Evolutionary conservation across 2,797 vertebrate species (phyloP).

Genomic region (Poecilia gillii): DNA sequence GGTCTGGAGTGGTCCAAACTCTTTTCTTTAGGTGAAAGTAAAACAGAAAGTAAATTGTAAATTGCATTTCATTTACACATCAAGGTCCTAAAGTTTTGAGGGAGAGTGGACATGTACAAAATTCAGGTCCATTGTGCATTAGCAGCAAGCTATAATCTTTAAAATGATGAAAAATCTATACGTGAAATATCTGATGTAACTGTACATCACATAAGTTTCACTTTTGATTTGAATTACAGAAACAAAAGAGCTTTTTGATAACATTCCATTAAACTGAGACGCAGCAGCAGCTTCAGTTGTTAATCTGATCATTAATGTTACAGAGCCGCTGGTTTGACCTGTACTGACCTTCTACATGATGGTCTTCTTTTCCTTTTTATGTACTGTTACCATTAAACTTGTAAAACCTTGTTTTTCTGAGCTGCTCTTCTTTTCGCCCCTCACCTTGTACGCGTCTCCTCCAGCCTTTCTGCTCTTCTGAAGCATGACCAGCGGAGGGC

Average conservation of each 20-base stretch:
- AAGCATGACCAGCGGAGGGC: conserved; percentile 74
- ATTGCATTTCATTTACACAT: not conserved
- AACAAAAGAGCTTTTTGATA: not conserved
- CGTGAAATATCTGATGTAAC: not conserved
- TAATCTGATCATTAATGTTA: conserved; percentile 1
- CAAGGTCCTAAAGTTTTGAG: not conserved
- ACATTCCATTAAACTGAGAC: not conserved
- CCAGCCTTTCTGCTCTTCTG: conserved; percentile 69
- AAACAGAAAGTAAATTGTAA: not conserved
- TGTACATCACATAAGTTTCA: not conserved
- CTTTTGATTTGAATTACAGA: not conserved
- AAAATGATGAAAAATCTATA: not conserved
- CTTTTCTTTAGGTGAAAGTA: too few relatives aligned
- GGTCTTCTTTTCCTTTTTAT: conserved; percentile 1
- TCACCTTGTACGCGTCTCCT: conserved; percentile 68
- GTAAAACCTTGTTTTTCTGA: not conserved
- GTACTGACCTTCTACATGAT: not conserved
- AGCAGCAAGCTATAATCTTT: not conserved
- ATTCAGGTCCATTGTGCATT: not conserved
- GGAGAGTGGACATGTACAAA: not conserved
- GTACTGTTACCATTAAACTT: not conserved
- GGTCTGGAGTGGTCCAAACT: not conserved
- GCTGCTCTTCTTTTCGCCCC: conserved; percentile 11
- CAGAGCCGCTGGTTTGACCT: not conserved
- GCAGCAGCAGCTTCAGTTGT: not conserved